Percentiles rank a stretch among this genome's conserved stretches.
These are phyloP conservation scores for Numenius phaeopus DNA, from an alignment of 2,797 vertebrate species.

Conservation along the genomic window DNA sequence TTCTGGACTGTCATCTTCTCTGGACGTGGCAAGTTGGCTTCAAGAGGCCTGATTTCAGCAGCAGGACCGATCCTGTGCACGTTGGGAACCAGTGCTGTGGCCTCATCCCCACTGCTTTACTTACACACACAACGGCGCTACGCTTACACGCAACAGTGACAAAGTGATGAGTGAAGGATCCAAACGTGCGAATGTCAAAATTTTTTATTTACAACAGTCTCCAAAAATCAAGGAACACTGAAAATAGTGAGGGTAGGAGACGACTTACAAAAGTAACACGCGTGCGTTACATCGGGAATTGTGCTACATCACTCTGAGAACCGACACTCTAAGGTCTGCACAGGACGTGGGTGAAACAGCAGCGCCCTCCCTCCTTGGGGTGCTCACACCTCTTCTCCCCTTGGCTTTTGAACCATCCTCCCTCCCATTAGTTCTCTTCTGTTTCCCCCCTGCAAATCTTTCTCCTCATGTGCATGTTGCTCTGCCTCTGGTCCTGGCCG, in stretches of 20 bases:
- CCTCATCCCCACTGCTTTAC: neutral
- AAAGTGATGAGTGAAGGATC: neutral
- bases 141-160: fast-evolving
- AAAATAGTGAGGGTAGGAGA: slow-evolving; percentile 48
- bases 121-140: neutral
- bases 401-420: neutral
- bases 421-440: neutral
- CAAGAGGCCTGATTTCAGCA: neutral
- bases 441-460: neutral
- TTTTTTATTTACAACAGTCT: slow-evolving; percentile 74
- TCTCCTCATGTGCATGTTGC: neutral
- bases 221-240: slow-evolving; percentile 57
- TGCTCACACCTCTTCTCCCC: neutral
- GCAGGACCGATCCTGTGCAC: neutral
- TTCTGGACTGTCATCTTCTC: neutral
- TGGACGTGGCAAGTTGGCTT: neutral
- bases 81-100: neutral
- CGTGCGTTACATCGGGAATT: slow-evolving; percentile 1
- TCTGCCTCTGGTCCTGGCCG: neutral
- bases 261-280: slow-evolving; percentile 45
- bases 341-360: neutral
- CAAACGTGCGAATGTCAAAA: slow-evolving; percentile 63
- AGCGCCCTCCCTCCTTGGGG: neutral
- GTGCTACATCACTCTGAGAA: slow-evolving; percentile 65
- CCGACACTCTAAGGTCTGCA: neutral